These are phyloP conservation scores for Drosophila tani DNA, from an alignment of 1,140 invertebrate genomes.

Conservation along the genomic window DNA sequence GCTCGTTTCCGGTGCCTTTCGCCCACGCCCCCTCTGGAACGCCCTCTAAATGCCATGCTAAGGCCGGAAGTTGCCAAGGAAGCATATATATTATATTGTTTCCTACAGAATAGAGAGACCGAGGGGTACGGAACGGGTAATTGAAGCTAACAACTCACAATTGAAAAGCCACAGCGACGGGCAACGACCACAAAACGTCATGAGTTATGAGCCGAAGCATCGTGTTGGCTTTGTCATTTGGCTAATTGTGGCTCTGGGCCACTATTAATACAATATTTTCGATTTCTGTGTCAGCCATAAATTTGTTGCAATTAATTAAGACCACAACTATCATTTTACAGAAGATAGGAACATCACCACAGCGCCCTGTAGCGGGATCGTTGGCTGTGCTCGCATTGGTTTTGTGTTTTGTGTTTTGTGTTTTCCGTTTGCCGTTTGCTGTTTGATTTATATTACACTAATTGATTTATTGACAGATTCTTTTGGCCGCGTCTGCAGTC, in stretches of 20 bases:
- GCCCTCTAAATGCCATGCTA: slow-evolving; percentile 22
- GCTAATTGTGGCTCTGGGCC: slow-evolving; percentile 79
- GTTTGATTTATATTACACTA: slow-evolving; percentile 76
- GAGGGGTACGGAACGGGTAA: not conserved
- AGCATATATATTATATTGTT: slow-evolving; percentile 25
- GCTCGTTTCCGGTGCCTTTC: slow-evolving; percentile 43
- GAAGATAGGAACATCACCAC: slow-evolving; percentile 68
- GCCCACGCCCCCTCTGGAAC: slow-evolving; percentile 45
- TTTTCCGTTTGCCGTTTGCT: slow-evolving; percentile 19
- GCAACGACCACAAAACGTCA: slow-evolving; percentile 49
- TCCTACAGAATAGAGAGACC: not conserved
- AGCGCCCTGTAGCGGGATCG: slow-evolving; percentile 49
- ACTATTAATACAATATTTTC: slow-evolving; percentile 62
- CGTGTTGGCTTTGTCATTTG: slow-evolving; percentile 76
- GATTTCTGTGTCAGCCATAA: slow-evolving; percentile 60
- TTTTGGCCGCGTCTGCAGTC: slow-evolving; percentile 69
- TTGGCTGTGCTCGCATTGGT: slow-evolving; percentile 13
- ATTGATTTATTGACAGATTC: slow-evolving; percentile 82
- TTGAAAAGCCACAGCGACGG: slow-evolving; percentile 35
- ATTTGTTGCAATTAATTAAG: slow-evolving; percentile 82
- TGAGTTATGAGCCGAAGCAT: slow-evolving; percentile 66
- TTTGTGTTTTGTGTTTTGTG: slow-evolving; percentile 26
- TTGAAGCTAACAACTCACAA: slow-evolving; percentile 39
- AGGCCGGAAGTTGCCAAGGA: slow-evolving; percentile 50
- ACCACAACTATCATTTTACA: slow-evolving; percentile 56